A percentile compares a stretch with the other conserved stretches of the same genome.
These are phyloP conservation scores for Drosophila lowei DNA, from an alignment of 1,140 invertebrate species.

Conservation along the genomic window DNA sequence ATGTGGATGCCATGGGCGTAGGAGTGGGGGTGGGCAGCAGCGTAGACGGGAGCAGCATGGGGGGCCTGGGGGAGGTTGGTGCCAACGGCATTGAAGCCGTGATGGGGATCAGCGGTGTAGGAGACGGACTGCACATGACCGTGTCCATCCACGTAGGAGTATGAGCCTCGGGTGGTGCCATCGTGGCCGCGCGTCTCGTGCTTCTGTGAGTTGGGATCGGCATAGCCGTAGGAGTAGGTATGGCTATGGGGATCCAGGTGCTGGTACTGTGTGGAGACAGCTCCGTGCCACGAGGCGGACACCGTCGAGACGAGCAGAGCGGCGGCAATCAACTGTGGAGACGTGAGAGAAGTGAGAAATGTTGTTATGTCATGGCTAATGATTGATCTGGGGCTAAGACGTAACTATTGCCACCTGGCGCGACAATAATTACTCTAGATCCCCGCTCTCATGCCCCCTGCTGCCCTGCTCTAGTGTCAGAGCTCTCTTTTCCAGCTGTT, in stretches of 20 bases:
- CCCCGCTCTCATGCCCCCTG: conserved; percentile 4
- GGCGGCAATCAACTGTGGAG: conserved; percentile 67
- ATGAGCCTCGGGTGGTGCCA: conserved; percentile 87
- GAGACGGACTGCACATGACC: conserved; percentile 87
- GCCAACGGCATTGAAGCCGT: conserved; percentile 87
- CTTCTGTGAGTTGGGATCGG: conserved; percentile 87
- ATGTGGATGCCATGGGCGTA: conserved; percentile 63
- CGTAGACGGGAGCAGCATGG: conserved; percentile 60
- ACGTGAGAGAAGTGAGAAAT: not conserved
- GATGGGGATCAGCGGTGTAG: conserved; percentile 87
- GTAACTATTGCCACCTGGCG: conserved; percentile 21
- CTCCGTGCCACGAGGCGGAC: conserved; percentile 74
- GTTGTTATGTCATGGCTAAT: not conserved
- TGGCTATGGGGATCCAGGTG: conserved; percentile 86
- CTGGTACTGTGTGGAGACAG: conserved; percentile 84
- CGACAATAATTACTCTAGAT: conserved; percentile 41
- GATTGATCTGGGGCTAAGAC: conserved; percentile 6
- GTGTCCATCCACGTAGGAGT: conserved; percentile 89
- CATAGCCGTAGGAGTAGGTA: conserved; percentile 87
- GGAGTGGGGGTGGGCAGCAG: conserved; percentile 55
- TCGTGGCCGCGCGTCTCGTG: conserved; percentile 86
- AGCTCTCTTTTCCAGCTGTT: conserved; percentile 18
- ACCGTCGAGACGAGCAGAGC: conserved; percentile 76
- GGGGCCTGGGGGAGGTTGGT: conserved; percentile 86
- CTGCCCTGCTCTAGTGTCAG: conserved; percentile 29